Percentiles rank a stretch among this genome's conserved stretches.
Evolutionary conservation across 30 jellyfish, hydroid and myxozoan genomes (phyloP).

Genomic region (Turritopsis rubra): DNA sequence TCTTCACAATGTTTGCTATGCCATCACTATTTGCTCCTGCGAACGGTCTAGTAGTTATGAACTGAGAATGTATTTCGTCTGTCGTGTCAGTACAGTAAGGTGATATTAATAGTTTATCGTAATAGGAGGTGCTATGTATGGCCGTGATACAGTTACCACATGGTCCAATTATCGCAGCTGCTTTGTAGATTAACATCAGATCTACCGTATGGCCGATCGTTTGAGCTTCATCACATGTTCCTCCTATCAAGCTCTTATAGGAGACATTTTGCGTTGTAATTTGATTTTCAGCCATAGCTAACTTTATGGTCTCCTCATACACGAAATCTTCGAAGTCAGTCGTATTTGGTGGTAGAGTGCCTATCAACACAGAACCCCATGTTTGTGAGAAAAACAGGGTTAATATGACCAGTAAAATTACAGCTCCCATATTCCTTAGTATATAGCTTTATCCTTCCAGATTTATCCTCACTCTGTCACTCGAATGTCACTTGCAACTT

Average conservation of each 20-base stretch:
- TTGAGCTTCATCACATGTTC: slow-evolving; percentile 1
- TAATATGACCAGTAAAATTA: not conserved
- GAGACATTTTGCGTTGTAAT: not conserved
- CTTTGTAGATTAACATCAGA: slow-evolving; percentile 12
- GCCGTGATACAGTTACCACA: slow-evolving; percentile 5
- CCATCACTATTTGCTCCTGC: not conserved
- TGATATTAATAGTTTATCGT: not conserved
- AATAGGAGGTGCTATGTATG: slow-evolving; percentile 1
- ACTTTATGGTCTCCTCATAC: slow-evolving; percentile 12
- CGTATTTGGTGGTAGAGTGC: slow-evolving; percentile 18
- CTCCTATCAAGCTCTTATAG: not conserved
- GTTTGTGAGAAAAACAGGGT: not conserved
- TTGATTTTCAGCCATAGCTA: slow-evolving; percentile 1
- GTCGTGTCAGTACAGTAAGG: not conserved
- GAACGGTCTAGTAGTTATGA: slow-evolving; percentile 19
- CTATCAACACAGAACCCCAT: slow-evolving; percentile 4
- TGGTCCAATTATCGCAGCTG: slow-evolving; percentile 26
- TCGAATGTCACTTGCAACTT: not conserved
- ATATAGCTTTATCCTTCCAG: not conserved
- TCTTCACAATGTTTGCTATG: slow-evolving; percentile 11
- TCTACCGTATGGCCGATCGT: slow-evolving; percentile 17
- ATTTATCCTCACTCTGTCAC: not conserved
- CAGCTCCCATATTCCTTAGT: not conserved
- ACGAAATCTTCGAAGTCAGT: not conserved
- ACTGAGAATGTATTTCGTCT: not conserved